Evolutionary conservation across 2,888 invertebrate genomes (phyloP).

Genomic region (Ceramica pisi): DNA sequence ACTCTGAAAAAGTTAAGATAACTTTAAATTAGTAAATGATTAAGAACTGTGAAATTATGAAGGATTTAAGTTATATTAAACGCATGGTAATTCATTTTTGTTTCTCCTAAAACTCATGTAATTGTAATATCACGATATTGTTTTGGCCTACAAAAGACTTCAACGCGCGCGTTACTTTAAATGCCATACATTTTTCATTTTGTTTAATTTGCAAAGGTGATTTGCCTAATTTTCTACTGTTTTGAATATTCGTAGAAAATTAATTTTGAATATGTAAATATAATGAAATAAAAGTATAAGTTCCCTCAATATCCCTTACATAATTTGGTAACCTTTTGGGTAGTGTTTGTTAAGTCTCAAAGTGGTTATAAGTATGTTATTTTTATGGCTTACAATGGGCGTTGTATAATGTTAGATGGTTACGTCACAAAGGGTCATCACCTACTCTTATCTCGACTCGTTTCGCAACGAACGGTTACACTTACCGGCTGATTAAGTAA

Average conservation of each 20-base stretch:
- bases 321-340: slow-evolving; percentile 11
- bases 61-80: background rate
- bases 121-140: background rate
- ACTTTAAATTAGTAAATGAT: no score
- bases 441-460: slow-evolving; percentile 47
- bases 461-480: slow-evolving; percentile 52
- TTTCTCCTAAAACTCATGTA: background rate
- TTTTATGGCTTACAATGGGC: slow-evolving; percentile 54
- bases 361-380: slow-evolving; percentile 44
- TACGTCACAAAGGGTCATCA: slow-evolving; percentile 64
- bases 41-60: no score
- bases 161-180: slow-evolving; percentile 21
- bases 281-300: no score
- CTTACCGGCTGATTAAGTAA: slow-evolving; percentile 53
- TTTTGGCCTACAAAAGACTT: slow-evolving; percentile 38
- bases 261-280: background rate
- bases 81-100: background rate
- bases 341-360: slow-evolving; percentile 30
- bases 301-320: slow-evolving; percentile 20
- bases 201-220: background rate
- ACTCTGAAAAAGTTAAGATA: no score
- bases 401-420: slow-evolving; percentile 59
- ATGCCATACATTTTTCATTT: background rate
- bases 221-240: background rate
- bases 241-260: background rate